Conservation (phyloP, 1,140 invertebrate species). For the Drosophila mayri region DNA sequence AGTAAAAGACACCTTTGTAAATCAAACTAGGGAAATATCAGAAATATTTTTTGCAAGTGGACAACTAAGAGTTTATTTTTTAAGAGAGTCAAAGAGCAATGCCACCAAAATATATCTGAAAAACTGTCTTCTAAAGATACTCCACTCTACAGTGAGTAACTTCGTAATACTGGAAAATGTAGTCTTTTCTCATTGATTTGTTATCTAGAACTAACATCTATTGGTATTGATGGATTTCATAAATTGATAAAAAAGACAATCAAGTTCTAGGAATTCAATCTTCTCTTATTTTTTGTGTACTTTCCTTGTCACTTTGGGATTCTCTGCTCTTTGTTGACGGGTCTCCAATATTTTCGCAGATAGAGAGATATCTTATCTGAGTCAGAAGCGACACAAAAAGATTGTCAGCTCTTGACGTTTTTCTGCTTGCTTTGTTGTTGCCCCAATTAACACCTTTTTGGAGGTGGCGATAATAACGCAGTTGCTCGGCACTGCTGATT, state of each 20-base stretch:
- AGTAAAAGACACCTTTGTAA: neutral
- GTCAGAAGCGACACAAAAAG: conserved; percentile 44
- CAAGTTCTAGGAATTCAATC: conserved; percentile 36
- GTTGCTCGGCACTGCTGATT: conserved; percentile 49
- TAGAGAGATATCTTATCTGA: conserved; percentile 55
- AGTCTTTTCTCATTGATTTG: neutral
- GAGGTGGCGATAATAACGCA: conserved; percentile 71
- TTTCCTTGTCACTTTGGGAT: conserved; percentile 47
- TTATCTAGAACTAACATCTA: conserved; percentile 2
- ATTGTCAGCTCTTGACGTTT: conserved; percentile 41
- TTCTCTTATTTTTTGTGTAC: conserved; percentile 26
- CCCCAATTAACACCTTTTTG: conserved; percentile 75
- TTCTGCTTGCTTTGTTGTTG: conserved; percentile 51
- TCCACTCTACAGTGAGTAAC: neutral
- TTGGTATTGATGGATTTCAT: conserved; percentile 26
- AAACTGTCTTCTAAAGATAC: neutral
- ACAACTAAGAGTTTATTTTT: neutral
- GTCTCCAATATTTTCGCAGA: conserved; percentile 8
- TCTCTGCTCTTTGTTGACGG: conserved; percentile 32
- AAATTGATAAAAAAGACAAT: conserved; percentile 30
- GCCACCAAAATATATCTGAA: neutral
- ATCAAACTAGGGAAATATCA: neutral
- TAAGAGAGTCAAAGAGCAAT: conserved; percentile 3
- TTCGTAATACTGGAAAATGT: neutral
- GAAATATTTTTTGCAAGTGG: neutral